Percentiles rank a stretch among this genome's conserved stretches.
These are phyloP conservation scores for Acipenser oxyrinchus DNA, from an alignment of 2,797 vertebrate species.

Conservation along the genomic window DNA sequence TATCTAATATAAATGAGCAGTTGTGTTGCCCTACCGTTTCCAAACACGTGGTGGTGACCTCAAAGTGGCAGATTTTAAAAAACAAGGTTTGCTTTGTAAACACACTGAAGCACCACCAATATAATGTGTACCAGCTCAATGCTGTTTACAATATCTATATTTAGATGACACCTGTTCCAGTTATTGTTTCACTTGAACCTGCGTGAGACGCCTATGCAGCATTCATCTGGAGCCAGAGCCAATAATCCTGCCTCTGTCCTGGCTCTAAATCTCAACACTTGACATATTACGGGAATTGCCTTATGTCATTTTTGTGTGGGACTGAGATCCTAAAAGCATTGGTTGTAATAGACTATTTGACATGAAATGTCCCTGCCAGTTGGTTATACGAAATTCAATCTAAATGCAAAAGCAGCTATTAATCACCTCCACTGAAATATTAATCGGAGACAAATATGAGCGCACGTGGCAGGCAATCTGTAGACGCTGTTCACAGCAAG, in stretches of 20 bases:
- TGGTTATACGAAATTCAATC: slow-evolving; percentile 25
- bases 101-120: no score
- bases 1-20: no score
- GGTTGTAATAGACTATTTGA: slow-evolving; percentile 22
- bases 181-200: neutral
- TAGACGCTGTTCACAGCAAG: slow-evolving; percentile 22
- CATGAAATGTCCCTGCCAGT: slow-evolving; percentile 20
- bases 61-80: no score
- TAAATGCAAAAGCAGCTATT: slow-evolving; percentile 29
- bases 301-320: slow-evolving; percentile 29
- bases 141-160: slow-evolving; percentile 8
- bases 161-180: neutral
- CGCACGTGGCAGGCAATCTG: slow-evolving; percentile 9
- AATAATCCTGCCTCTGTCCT: slow-evolving; percentile 13
- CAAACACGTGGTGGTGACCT: no score
- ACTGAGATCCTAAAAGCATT: slow-evolving; percentile 25
- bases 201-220: neutral
- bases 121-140: neutral
- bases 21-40: no score
- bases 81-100: no score
- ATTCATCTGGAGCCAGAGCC: slow-evolving; percentile 10
- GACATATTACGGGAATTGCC: slow-evolving; percentile 30
- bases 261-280: slow-evolving; percentile 22
- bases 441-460: slow-evolving; percentile 4
- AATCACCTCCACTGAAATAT: slow-evolving; percentile 7